These are phyloP conservation scores for Drosophila villosipedis DNA, from an alignment of 2,888 invertebrate species.

Conservation along the genomic window DNA sequence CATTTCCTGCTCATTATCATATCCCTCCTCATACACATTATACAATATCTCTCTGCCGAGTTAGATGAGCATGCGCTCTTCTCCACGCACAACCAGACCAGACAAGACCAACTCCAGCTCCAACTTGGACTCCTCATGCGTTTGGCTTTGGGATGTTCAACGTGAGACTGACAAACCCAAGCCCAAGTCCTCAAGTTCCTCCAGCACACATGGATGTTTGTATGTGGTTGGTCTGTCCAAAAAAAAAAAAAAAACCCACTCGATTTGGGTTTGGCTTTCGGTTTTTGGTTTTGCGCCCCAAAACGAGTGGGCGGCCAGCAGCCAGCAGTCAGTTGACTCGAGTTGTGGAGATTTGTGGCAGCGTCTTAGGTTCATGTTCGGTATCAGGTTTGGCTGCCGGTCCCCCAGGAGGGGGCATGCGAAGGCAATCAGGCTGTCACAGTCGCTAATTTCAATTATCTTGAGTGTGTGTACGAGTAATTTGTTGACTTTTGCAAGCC, in stretches of 20 bases:
- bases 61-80: constrained; percentile 62
- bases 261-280: constrained; percentile 65
- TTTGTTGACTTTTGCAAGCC: constrained; percentile 67
- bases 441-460: constrained; percentile 79
- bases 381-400: constrained; percentile 14
- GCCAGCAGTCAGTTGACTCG: constrained; percentile 13
- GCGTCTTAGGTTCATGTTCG: constrained; percentile 22
- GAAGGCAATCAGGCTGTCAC: constrained; percentile 77
- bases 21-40: constrained; percentile 56
- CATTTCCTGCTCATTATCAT: constrained; percentile 80
- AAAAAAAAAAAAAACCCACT: constrained; percentile 67
- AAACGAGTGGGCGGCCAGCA: constrained; percentile 65
- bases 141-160: constrained; percentile 3
- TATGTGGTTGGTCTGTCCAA: constrained; percentile 53
- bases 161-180: not conserved
- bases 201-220: constrained; percentile 2
- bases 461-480: constrained; percentile 73
- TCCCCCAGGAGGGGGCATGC: constrained; percentile 53
- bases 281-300: constrained; percentile 33
- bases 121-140: constrained; percentile 6
- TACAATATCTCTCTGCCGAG: constrained; percentile 40
- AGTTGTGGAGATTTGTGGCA: constrained; percentile 57
- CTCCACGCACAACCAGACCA: constrained; percentile 37
- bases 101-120: constrained; percentile 13
- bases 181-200: constrained; percentile 13